Percentiles rank a stretch among this genome's conserved stretches.
Conservation (phyloP, 2,888 invertebrate species). For the Adela reaumurella region DNA sequence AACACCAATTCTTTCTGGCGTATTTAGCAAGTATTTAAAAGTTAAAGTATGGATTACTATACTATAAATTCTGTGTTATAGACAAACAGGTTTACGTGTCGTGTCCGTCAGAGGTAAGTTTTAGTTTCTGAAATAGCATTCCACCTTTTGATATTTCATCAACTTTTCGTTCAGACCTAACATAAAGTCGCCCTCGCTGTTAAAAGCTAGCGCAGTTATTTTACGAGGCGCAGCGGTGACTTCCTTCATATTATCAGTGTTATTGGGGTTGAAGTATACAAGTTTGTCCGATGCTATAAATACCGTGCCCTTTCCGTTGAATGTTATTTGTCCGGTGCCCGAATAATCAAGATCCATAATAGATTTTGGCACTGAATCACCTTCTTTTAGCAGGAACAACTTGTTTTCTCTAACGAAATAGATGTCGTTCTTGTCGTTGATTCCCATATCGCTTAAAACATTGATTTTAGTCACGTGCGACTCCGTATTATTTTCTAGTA, state of each 20-base stretch:
- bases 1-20: no score
- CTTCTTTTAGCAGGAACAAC: constrained; percentile 27
- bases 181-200: constrained; percentile 26
- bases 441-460: constrained; percentile 31
- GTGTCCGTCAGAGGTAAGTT: no score
- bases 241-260: constrained; percentile 24
- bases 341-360: constrained; percentile 28
- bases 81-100: no score
- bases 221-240: constrained; percentile 26
- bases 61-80: no score
- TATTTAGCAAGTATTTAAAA: no score
- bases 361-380: constrained; percentile 20
- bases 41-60: no score
- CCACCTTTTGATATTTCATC: constrained; percentile 27
- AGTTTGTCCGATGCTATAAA: constrained; percentile 31
- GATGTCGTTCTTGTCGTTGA: constrained; percentile 35
- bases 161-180: constrained; percentile 30
- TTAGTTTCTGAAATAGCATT: constrained; percentile 20
- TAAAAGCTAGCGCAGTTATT: constrained; percentile 35
- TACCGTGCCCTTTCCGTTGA: constrained; percentile 24
- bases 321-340: constrained; percentile 34
- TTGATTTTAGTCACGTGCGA: constrained; percentile 25
- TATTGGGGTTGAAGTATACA: constrained; percentile 31
- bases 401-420: constrained; percentile 32
- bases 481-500: constrained; percentile 28